Evolutionary conservation across 2,888 invertebrate species (phyloP).

Genomic region (Griposia aprilina): DNA sequence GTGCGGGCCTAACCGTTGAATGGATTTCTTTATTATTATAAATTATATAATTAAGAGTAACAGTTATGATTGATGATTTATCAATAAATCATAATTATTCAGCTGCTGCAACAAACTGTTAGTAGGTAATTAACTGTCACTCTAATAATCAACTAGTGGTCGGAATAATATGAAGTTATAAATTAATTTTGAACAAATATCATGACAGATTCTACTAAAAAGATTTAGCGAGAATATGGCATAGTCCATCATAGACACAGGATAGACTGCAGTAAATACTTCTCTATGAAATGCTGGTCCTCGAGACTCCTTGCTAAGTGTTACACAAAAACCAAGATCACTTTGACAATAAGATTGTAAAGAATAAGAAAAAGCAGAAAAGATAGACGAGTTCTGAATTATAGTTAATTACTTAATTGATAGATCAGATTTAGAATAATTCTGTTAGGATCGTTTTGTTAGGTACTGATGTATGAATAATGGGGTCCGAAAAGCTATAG

Average conservation of each 20-base stretch:
- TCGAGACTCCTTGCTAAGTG: background rate
- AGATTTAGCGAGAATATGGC: background rate
- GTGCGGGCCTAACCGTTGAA: background rate
- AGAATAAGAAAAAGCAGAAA: background rate
- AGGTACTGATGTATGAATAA: background rate
- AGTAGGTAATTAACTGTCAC: slow-evolving; percentile 6
- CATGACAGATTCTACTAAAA: background rate
- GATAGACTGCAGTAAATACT: background rate
- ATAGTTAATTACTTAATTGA: slow-evolving; percentile 1
- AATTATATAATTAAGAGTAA: slow-evolving; percentile 9
- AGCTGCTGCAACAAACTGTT: slow-evolving; percentile 19
- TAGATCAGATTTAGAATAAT: background rate
- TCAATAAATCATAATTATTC: slow-evolving; percentile 39
- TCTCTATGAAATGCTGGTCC: background rate
- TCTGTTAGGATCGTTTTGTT: no score
- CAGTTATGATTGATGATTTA: slow-evolving; percentile 17
- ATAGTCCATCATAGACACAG: background rate
- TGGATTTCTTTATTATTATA: background rate
- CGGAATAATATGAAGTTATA: background rate
- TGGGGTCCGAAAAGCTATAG: no score
- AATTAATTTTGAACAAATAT: background rate
- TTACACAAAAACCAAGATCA: background rate
- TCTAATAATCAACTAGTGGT: background rate
- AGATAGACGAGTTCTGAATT: background rate
- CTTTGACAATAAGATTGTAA: background rate